phyloP scores from a whole-genome alignment of 1,140 invertebrate species.

The Goniozus legneri region DNA sequence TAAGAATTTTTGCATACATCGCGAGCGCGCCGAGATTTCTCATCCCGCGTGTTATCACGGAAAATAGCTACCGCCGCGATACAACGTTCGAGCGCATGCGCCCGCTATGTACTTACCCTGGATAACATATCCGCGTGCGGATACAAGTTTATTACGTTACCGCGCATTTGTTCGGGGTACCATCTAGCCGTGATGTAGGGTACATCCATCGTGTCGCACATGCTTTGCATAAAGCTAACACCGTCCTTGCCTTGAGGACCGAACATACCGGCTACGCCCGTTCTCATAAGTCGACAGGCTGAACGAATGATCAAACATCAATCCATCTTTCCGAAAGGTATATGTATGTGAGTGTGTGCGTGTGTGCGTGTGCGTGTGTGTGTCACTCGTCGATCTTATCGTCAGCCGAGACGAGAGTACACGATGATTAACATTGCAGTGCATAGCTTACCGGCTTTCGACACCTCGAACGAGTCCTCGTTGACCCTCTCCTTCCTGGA shows the following conservation, averaged over 20 bases:
- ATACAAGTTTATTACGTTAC: constrained; percentile 76
- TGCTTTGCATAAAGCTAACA: constrained; percentile 73
- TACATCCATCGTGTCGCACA: constrained; percentile 83
- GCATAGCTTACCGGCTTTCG: constrained; percentile 13
- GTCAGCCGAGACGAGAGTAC: no score
- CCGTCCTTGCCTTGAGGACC: constrained; percentile 68
- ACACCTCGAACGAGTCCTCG: constrained; percentile 21
- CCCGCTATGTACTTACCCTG: constrained; percentile 53
- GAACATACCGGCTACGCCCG: constrained; percentile 74
- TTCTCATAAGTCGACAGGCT: constrained; percentile 61
- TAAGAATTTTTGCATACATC: no score
- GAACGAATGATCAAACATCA: background rate
- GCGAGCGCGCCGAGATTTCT: no score
- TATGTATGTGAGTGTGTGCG: no score
- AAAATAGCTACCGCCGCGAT: no score
- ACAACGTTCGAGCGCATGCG: no score
- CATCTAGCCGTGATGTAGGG: constrained; percentile 78
- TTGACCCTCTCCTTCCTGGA: constrained; percentile 11
- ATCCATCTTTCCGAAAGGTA: constrained; percentile 17
- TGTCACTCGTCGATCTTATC: no score
- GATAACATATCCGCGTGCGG: constrained; percentile 71
- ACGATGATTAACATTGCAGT: no score
- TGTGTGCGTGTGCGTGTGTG: no score
- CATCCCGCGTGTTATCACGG: no score
- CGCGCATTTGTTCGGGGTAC: constrained; percentile 60